Base-by-base conservation (phyloP, 2,113 vertebrate species). In the Sander lucioperca region DNA sequence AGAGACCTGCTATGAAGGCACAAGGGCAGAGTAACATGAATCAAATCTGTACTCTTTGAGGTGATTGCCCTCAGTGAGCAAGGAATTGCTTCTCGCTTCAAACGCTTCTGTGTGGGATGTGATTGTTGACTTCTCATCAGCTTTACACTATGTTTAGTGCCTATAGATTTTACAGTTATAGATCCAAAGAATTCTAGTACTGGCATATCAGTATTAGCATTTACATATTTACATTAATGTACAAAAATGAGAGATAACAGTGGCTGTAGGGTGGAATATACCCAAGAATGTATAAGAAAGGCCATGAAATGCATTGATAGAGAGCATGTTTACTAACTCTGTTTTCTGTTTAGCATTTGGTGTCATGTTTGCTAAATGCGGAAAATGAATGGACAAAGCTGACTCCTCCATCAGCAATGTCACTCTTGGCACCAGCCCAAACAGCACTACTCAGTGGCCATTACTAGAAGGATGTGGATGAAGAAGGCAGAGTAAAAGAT, bases 381-480 rank as follows among this genome's bases (percentile, higher is more conserved):
- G 23, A 71, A 39, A 54, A 72, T 67, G 0, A 78, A 66, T 57
- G 12, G 73, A n/a, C 63, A 64, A 54, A 36, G 54, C 39, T 39
- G 8, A 50, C 13, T 19, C 16, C 43, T 64, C 58, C 39, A 73
- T 80, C 57, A 65, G 9, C 13, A 47, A 47, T 39, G 65, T n/a
- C 53, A 66, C 25, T 74, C 11, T 57, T 57, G 79, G 74, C 78
- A 65, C 3, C 48, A 9, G 27, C 45, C 71, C 70, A 71, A 71
- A 54, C 11, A 39, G 16, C 27, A 56, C 16, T 12, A 5, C 47
- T 83, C 61, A 50, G 21, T 47, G 64, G 33, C 36, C 51, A 33
- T 1, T 48, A 27, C 21, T 25, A 39, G 25, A 48, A 50, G 33
- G 47, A 74, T 71, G 11, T n/a, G 27, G 21, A 62, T 57, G 30